Percentiles rank a stretch among this genome's conserved stretches.
These are phyloP conservation scores for Hypsibius dujardini DNA, from an alignment of 1,140 invertebrate species.

Conservation along the genomic window DNA sequence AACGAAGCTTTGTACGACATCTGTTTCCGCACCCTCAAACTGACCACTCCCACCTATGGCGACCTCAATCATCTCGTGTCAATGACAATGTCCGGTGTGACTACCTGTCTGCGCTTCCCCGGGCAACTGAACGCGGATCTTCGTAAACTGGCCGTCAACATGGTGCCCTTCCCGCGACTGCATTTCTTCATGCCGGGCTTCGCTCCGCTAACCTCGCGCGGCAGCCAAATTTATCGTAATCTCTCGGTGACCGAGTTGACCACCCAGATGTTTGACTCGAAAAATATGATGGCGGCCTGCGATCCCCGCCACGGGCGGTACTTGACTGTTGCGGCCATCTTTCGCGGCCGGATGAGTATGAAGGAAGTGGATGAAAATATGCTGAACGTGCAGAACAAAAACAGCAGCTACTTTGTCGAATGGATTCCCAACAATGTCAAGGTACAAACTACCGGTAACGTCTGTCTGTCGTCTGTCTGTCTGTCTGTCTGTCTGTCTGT, in stretches of 20 bases:
- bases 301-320: constrained; percentile 51
- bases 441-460: too few species aligned
- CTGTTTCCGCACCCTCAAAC: constrained; percentile 46
- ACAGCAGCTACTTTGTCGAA: constrained; percentile 61
- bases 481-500: too few species aligned
- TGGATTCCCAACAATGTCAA: constrained; percentile 85
- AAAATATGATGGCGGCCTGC: constrained; percentile 88
- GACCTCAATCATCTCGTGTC: constrained; percentile 62
- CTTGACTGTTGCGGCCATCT: constrained; percentile 79
- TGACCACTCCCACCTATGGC: constrained; percentile 54
- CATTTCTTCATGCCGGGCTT: constrained; percentile 96
- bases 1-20: constrained; percentile 66
- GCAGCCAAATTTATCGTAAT: constrained; percentile 30
- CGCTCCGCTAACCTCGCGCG: constrained; percentile 46
- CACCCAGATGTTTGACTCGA: constrained; percentile 44
- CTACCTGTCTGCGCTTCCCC: constrained; percentile 44
- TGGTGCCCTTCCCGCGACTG: constrained; percentile 41
- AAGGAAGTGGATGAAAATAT: constrained; percentile 50
- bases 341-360: constrained; percentile 87
- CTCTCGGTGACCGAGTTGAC: constrained; percentile 44
- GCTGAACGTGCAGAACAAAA: constrained; percentile 38
- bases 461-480: too few species aligned
- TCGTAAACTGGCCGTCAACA: constrained; percentile 41
- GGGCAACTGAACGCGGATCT: constrained; percentile 42
- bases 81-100: constrained; percentile 64